Evolutionary conservation across 2,113 vertebrate genomes (phyloP).

Genomic region (human (Homo sapiens)): DNA sequence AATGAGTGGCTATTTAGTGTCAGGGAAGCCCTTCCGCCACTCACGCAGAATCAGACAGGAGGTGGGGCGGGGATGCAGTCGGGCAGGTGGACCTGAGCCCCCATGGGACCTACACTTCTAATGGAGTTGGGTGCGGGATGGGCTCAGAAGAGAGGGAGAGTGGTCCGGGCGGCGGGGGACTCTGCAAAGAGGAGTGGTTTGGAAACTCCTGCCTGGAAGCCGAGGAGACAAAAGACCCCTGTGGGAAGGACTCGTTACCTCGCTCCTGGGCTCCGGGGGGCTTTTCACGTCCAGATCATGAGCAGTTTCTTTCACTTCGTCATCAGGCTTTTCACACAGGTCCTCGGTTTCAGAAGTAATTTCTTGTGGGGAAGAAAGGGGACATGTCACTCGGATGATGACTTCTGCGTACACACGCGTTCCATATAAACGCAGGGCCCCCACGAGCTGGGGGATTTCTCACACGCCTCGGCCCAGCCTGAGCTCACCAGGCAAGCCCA

Average conservation of each 20-base stretch:
- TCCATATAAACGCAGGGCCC: fast-evolving
- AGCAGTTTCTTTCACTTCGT: conserved; percentile 86
- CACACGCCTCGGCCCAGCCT: fast-evolving
- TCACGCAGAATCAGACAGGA: fast-evolving
- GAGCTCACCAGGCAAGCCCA: not conserved
- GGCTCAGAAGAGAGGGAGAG: not conserved
- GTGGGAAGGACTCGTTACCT: conserved; percentile 71
- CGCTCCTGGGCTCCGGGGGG: conserved; percentile 49
- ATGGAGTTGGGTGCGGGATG: fast-evolving
- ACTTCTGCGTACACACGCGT: fast-evolving
- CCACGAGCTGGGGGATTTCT: not conserved
- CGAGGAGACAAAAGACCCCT: fast-evolving
- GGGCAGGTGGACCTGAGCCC: not conserved
- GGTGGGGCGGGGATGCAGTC: fast-evolving
- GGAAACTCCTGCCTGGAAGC: not conserved
- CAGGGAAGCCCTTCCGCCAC: fast-evolving
- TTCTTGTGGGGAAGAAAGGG: conserved; percentile 82
- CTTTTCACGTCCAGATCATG: conserved; percentile 66
- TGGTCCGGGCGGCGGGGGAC: fast-evolving
- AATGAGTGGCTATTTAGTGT: fast-evolving
- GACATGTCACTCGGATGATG: fast-evolving
- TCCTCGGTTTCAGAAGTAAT: conserved; percentile 96
- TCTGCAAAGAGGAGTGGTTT: not conserved
- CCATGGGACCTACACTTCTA: not conserved
- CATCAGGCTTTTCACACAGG: conserved; percentile 94